These are phyloP conservation scores for Platorchestia sp. DNA, from an alignment of 1,140 invertebrate genomes.

Conservation along the genomic window DNA sequence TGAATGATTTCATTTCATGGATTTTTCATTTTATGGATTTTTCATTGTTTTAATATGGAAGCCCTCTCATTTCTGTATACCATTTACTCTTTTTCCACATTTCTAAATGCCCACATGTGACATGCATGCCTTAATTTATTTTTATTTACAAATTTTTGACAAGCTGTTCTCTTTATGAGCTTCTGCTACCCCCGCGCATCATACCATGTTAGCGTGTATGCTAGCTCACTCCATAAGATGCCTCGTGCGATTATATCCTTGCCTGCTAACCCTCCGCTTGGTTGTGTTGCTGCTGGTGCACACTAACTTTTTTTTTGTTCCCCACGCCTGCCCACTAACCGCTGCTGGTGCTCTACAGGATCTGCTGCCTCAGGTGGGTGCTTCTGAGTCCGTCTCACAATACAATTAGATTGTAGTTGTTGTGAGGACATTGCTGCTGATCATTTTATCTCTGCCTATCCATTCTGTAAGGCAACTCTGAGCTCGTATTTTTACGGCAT, in stretches of 20 bases:
- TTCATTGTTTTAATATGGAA: no score
- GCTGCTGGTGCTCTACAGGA: slow-evolving; percentile 20
- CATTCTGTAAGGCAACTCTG: neutral
- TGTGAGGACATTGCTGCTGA: neutral
- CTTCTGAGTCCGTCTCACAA: neutral
- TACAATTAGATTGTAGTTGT: neutral
- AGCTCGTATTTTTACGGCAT: no score
- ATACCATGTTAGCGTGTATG: no score
- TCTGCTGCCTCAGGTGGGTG: slow-evolving; percentile 27
- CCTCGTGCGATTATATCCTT: neutral
- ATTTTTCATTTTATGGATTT: no score
- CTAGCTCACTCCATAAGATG: neutral
- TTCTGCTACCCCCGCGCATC: no score
- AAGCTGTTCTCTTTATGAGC: no score
- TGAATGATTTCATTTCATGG: no score
- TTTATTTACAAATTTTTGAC: no score
- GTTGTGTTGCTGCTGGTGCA: neutral
- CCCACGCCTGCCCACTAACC: neutral
- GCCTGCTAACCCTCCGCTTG: neutral
- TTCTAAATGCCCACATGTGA: no score
- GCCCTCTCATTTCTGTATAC: no score
- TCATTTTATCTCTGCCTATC: neutral
- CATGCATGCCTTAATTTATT: no score
- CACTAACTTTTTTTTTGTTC: neutral
- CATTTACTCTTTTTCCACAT: no score